Percentiles rank a stretch among this genome's conserved stretches.
Evolutionary conservation across 2,888 invertebrate species (phyloP).

Genomic region (Perithous albicinctus): DNA sequence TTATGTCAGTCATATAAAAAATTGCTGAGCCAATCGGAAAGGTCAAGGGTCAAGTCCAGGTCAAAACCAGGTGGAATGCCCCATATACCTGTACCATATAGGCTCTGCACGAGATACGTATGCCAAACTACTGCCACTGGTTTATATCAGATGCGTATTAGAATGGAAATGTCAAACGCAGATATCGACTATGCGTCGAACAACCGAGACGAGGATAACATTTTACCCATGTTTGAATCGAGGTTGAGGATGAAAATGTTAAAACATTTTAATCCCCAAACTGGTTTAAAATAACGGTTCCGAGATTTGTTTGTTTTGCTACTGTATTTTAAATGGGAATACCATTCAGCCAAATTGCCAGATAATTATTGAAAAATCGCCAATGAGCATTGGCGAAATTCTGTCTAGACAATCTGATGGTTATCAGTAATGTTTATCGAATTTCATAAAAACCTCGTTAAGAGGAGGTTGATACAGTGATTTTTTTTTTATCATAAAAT

Average conservation of each 20-base stretch:
- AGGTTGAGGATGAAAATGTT: slow-evolving; percentile 63
- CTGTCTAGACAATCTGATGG: neutral
- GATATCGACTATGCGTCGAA: slow-evolving; percentile 64
- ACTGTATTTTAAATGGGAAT: neutral
- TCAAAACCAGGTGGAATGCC: too few relatives aligned
- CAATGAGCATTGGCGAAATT: neutral
- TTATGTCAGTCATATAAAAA: too few relatives aligned
- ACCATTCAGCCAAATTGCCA: neutral
- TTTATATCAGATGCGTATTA: slow-evolving; percentile 66
- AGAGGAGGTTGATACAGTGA: too few relatives aligned
- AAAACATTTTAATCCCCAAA: slow-evolving; percentile 39
- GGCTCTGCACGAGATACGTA: slow-evolving; percentile 34
- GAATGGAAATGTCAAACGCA: slow-evolving; percentile 79
- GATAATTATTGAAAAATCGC: slow-evolving; percentile 1
- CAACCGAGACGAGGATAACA: slow-evolving; percentile 39
- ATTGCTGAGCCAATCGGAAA: too few relatives aligned
- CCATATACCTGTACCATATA: too few relatives aligned
- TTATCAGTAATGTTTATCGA: neutral
- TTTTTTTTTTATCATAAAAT: too few relatives aligned
- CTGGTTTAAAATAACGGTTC: slow-evolving; percentile 49
- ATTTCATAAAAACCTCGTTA: too few relatives aligned
- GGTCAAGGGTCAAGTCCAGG: too few relatives aligned
- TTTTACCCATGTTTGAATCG: slow-evolving; percentile 37
- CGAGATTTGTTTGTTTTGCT: slow-evolving; percentile 38
- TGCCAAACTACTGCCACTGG: slow-evolving; percentile 71